Evolutionary conservation across 2,797 vertebrate species (phyloP).

Genomic region (Trachops cirrhosus): DNA sequence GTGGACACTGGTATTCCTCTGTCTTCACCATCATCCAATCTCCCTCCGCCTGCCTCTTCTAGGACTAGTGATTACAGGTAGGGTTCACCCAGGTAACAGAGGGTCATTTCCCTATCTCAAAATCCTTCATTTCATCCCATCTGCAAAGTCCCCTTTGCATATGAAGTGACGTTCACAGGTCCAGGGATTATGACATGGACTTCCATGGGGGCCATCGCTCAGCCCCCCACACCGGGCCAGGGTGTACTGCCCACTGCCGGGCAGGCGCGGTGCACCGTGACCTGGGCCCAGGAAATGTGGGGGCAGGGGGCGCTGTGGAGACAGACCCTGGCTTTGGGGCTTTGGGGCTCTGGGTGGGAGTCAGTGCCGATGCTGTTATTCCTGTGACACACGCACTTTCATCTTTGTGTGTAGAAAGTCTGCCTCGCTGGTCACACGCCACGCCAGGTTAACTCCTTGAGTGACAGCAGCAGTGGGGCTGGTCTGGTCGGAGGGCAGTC

Average conservation of each 20-base stretch:
- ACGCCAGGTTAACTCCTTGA: neutral
- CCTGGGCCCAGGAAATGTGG: neutral
- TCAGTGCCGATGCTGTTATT: neutral
- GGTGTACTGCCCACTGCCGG: rapidly evolving
- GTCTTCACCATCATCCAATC: neutral
- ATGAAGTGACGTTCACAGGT: neutral
- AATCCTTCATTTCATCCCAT: no score
- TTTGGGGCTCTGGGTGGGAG: neutral
- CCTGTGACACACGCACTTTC: neutral
- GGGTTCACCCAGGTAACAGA: neutral
- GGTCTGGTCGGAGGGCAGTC: neutral
- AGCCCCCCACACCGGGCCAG: no score
- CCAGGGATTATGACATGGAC: no score
- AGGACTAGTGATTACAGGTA: neutral
- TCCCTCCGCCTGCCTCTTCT: neutral
- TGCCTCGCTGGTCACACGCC: neutral
- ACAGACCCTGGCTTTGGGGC: neutral
- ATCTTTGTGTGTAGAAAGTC: neutral
- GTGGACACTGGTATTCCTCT: neutral
- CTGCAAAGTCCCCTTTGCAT: neutral
- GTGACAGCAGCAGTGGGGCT: neutral
- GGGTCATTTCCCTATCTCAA: neutral
- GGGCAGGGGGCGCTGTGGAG: neutral
- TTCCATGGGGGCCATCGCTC: neutral
- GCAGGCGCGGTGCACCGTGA: neutral